Evolutionary conservation across 1,140 invertebrate genomes (phyloP).

Genomic region (Helicoverpa armigera): DNA sequence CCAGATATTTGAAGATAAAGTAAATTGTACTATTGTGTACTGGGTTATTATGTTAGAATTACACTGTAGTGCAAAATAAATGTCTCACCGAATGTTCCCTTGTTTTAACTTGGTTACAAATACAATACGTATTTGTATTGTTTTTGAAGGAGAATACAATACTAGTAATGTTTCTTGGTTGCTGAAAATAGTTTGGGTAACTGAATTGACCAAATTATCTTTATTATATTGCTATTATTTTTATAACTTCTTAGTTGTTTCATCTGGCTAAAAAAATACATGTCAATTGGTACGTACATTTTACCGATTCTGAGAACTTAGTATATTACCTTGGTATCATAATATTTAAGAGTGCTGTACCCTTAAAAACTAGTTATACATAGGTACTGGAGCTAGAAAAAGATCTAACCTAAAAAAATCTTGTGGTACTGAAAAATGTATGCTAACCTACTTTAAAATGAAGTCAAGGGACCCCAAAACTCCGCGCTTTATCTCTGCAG

Average conservation of each 20-base stretch:
- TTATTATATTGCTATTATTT: no score
- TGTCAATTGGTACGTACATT: no score
- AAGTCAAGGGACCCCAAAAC: conserved; percentile 26
- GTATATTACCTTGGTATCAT: no score
- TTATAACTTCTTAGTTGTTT: no score
- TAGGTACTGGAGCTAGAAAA: no score
- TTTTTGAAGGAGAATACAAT: not conserved
- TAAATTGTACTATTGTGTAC: not conserved
- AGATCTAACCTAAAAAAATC: not conserved
- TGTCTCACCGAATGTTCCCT: not conserved
- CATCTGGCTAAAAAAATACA: not conserved
- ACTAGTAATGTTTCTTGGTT: not conserved
- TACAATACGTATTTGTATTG: not conserved
- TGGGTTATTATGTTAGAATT: conserved; percentile 4
- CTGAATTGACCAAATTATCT: no score
- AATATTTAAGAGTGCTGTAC: no score
- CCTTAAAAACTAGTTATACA: no score
- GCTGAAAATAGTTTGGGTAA: no score
- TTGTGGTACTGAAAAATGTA: conserved; percentile 32
- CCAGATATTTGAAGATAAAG: not conserved
- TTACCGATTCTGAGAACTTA: no score
- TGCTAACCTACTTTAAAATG: conserved; percentile 22
- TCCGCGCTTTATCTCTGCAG: conserved; percentile 25
- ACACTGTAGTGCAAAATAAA: not conserved
- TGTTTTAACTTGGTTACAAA: not conserved